These are phyloP conservation scores for Deilephila elpenor DNA, from an alignment of 2,888 invertebrate genomes.

Conservation along the genomic window DNA sequence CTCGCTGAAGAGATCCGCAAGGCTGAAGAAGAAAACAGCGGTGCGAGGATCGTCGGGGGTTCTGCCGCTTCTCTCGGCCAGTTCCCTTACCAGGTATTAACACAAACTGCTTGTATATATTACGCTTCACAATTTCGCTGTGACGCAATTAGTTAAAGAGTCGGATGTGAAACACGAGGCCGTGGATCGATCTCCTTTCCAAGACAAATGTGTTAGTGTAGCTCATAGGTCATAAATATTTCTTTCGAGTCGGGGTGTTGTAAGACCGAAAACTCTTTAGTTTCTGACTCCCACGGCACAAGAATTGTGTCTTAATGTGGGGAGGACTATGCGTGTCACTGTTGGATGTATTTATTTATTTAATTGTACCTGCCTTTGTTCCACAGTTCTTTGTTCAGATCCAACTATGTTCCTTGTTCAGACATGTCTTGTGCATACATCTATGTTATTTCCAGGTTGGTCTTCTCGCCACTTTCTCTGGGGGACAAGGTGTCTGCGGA, in stretches of 20 bases:
- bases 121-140: not conserved
- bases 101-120: not conserved
- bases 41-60: conserved; percentile 48
- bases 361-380: too few species aligned
- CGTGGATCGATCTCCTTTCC: too few species aligned
- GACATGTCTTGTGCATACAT: not conserved
- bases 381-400: too few species aligned
- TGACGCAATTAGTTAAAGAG: too few species aligned
- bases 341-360: too few species aligned
- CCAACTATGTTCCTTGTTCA: too few species aligned
- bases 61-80: conserved; percentile 35
- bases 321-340: too few species aligned
- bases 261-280: too few species aligned
- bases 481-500: conserved; percentile 52
- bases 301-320: too few species aligned
- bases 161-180: too few species aligned
- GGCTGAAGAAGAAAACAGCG: conserved; percentile 34
- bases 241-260: not conserved
- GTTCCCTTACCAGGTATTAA: conserved; percentile 46
- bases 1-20: conserved; percentile 37
- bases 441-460: conserved; percentile 44
- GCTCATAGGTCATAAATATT: not conserved
- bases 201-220: too few species aligned
- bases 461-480: conserved; percentile 37
- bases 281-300: too few species aligned